These are phyloP conservation scores for Meliscaeva auricollis DNA, from an alignment of 2,888 invertebrate species.

Conservation along the genomic window DNA sequence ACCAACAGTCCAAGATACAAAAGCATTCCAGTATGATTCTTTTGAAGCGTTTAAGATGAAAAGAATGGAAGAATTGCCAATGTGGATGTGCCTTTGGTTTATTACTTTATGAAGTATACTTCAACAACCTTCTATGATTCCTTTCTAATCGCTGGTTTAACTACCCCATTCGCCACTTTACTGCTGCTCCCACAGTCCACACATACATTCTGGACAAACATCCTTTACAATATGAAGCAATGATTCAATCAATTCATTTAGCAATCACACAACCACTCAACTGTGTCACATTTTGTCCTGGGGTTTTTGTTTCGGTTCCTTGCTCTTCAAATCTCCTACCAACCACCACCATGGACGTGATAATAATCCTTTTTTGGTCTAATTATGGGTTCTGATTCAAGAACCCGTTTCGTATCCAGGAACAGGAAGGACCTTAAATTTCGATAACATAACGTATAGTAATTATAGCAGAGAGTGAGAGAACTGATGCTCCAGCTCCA, in stretches of 20 bases:
- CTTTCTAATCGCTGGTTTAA: slow-evolving; percentile 45
- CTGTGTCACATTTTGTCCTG: slow-evolving; percentile 64
- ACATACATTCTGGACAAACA: not conserved
- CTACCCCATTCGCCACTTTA: slow-evolving; percentile 24
- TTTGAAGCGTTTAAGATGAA: slow-evolving; percentile 44
- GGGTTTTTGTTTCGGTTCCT: slow-evolving; percentile 49
- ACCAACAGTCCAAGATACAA: too few relatives aligned
- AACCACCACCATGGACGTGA: not conserved
- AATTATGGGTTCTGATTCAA: slow-evolving; percentile 63
- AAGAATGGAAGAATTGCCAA: not conserved
- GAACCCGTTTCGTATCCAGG: slow-evolving; percentile 60
- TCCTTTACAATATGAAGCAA: slow-evolving; percentile 64
- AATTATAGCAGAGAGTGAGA: slow-evolving; percentile 31
- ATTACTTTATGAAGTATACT: slow-evolving; percentile 53
- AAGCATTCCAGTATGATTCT: slow-evolving; percentile 22
- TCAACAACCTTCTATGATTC: slow-evolving; percentile 42
- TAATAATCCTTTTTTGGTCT: slow-evolving; percentile 61
- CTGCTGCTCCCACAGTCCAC: not conserved
- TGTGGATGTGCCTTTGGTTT: slow-evolving; percentile 29
- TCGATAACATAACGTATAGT: slow-evolving; percentile 46
- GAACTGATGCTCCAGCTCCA: not conserved
- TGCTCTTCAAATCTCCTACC: not conserved
- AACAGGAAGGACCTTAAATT: slow-evolving; percentile 35
- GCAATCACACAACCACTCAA: slow-evolving; percentile 72
- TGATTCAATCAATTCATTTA: slow-evolving; percentile 77